phyloP scores from a whole-genome alignment of 1,140 invertebrate species.

The Planococcus citri region DNA sequence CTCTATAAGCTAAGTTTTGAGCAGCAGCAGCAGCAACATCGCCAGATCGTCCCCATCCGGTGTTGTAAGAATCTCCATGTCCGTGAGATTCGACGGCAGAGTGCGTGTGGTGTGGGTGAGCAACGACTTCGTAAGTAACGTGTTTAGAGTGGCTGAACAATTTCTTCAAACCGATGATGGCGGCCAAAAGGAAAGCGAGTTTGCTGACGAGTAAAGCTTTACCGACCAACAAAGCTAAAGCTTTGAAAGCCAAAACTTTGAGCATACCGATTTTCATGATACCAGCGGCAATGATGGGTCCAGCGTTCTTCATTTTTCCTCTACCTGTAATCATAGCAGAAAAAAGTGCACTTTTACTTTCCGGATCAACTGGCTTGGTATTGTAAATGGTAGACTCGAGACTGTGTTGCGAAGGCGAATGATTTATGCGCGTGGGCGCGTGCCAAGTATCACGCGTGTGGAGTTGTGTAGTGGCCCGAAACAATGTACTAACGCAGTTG shows the following conservation, averaged over 20 bases:
- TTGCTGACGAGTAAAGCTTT: slow-evolving; percentile 71
- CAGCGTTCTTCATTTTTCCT: slow-evolving; percentile 61
- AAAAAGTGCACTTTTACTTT: too few relatives aligned
- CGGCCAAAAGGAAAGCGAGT: slow-evolving; percentile 60
- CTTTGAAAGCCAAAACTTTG: slow-evolving; percentile 64
- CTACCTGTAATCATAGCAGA: slow-evolving; percentile 38
- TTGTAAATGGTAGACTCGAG: too few relatives aligned
- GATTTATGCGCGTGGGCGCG: too few relatives aligned
- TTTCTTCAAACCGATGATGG: slow-evolving; percentile 68
- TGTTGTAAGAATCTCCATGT: slow-evolving; percentile 31
- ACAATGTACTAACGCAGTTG: too few relatives aligned
- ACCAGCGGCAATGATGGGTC: slow-evolving; percentile 56
- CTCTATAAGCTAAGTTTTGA: slow-evolving; percentile 50
- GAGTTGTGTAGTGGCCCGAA: too few relatives aligned
- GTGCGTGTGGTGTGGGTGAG: slow-evolving; percentile 47
- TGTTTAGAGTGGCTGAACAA: slow-evolving; percentile 59
- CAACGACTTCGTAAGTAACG: slow-evolving; percentile 59
- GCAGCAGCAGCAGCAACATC: slow-evolving; percentile 41
- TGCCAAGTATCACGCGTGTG: too few relatives aligned
- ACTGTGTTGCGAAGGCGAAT: too few relatives aligned
- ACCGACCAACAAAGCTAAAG: slow-evolving; percentile 62
- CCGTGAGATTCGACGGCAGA: slow-evolving; percentile 35
- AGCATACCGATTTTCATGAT: slow-evolving; percentile 65
- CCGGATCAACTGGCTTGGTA: too few relatives aligned
- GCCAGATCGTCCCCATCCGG: slow-evolving; percentile 45